Percentiles rank a stretch among this genome's conserved stretches.
phyloP scores from a whole-genome alignment of 2,113 vertebrate genomes.

The Istiophorus platypterus region DNA sequence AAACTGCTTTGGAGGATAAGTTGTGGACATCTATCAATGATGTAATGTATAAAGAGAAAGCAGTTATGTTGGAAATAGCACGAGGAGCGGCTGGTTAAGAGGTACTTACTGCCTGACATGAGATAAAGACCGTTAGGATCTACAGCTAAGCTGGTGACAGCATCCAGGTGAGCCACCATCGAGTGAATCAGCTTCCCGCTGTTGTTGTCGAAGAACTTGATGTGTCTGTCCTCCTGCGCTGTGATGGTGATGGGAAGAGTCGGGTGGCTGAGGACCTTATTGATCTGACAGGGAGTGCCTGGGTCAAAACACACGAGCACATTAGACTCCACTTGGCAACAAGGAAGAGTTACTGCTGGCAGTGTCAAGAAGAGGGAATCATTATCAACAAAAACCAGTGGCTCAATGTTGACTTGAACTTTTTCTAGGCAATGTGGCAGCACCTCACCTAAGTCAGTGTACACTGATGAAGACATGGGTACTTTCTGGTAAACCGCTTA shows the following conservation, averaged over 20 bases:
- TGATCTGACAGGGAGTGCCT: slow-evolving; percentile 92
- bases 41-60: neutral
- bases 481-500: neutral
- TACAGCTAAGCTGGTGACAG: slow-evolving; percentile 97
- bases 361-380: neutral
- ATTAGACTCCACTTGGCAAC: slow-evolving; percentile 5
- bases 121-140: slow-evolving; percentile 99
- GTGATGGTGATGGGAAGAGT: slow-evolving; percentile 98
- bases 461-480: too few relatives aligned
- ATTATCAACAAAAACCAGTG: neutral
- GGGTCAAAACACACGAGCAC: slow-evolving; percentile 32
- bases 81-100: neutral
- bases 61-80: neutral
- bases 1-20: too few relatives aligned
- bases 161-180: slow-evolving; percentile 99
- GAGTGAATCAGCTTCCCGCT: slow-evolving; percentile 98
- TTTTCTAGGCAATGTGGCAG: too few relatives aligned
- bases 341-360: too few relatives aligned
- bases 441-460: too few relatives aligned
- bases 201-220: slow-evolving; percentile 98
- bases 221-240: slow-evolving; percentile 97
- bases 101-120: slow-evolving; percentile 99
- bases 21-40: neutral
- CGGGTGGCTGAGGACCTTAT: slow-evolving; percentile 98
- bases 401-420: neutral